Percentiles rank a stretch among this genome's conserved stretches.
phyloP scores from a whole-genome alignment of 2,888 invertebrate genomes.

The Thumatha senex region DNA sequence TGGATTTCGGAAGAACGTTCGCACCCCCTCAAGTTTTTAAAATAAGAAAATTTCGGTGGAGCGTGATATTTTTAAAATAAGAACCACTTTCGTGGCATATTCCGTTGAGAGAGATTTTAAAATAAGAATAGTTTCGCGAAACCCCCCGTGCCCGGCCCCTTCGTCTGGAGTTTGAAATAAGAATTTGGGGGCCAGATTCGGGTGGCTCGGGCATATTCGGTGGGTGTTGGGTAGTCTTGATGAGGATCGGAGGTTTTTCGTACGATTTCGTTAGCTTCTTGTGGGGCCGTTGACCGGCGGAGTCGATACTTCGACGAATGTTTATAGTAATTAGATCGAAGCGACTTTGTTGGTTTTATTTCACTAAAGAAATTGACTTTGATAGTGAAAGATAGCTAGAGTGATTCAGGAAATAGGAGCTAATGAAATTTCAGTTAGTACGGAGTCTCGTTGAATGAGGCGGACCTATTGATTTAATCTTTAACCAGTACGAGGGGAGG shows the following conservation, averaged over 20 bases:
- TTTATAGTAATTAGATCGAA: constrained; percentile 70
- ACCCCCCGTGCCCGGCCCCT: constrained; percentile 57
- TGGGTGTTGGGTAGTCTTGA: constrained; percentile 76
- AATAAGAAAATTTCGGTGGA: constrained; percentile 83
- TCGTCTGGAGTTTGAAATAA: constrained; percentile 82
- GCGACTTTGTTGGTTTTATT: constrained; percentile 37
- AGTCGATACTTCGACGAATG: constrained; percentile 76
- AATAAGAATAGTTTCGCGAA: constrained; percentile 83
- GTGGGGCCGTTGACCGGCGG: constrained; percentile 70
- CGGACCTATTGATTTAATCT: constrained; percentile 26
- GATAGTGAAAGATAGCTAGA: constrained; percentile 31
- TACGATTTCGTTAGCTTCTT: constrained; percentile 77
- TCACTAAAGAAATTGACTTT: constrained; percentile 22
- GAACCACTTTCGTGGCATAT: constrained; percentile 82
- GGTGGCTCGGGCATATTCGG: constrained; percentile 73
- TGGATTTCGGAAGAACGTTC: constrained; percentile 79
- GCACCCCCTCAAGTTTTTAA: constrained; percentile 76
- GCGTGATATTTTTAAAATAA: constrained; percentile 84
- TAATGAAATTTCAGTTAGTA: constrained; percentile 50
- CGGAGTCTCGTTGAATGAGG: constrained; percentile 23
- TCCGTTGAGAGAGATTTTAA: constrained; percentile 83
- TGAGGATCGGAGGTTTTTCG: constrained; percentile 80
- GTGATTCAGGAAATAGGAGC: constrained; percentile 41
- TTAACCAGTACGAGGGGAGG: constrained; percentile 6
- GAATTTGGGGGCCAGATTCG: constrained; percentile 79